Conservation (phyloP, 2,888 invertebrate species). For the Dione vanillae region DNA sequence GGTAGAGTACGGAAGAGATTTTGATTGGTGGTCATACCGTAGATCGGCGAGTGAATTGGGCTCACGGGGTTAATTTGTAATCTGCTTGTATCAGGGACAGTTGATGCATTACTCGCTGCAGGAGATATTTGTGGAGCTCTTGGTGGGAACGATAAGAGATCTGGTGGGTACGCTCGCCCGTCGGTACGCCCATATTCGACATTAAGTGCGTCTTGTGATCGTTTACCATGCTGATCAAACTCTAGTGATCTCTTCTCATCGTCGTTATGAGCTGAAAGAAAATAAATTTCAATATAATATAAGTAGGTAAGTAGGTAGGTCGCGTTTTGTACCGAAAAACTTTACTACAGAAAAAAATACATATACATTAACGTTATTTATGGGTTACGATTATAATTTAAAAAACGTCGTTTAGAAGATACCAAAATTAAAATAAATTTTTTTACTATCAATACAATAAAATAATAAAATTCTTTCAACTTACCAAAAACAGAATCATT, state of each 20-base stretch:
- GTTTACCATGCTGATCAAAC: slow-evolving; percentile 85
- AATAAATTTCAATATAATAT: neutral
- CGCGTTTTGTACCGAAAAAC: too few relatives aligned
- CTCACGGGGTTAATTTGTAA: slow-evolving; percentile 86
- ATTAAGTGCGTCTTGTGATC: slow-evolving; percentile 82
- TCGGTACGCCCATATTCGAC: slow-evolving; percentile 82
- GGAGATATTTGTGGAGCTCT: slow-evolving; percentile 89
- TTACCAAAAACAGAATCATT: slow-evolving; percentile 91
- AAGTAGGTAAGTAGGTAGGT: too few relatives aligned
- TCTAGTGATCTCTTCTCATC: slow-evolving; percentile 89
- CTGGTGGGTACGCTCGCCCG: slow-evolving; percentile 89
- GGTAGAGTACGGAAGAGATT: slow-evolving; percentile 91
- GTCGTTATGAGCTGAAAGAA: slow-evolving; percentile 84
- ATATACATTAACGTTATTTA: too few relatives aligned
- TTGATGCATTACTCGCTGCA: slow-evolving; percentile 92
- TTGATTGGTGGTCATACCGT: slow-evolving; percentile 85
- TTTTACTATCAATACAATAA: too few relatives aligned
- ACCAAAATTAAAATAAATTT: too few relatives aligned
- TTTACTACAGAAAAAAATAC: too few relatives aligned
- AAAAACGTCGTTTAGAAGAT: too few relatives aligned
- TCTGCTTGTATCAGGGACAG: slow-evolving; percentile 89
- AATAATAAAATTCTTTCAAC: too few relatives aligned
- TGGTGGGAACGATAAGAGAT: slow-evolving; percentile 91
- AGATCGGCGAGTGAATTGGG: slow-evolving; percentile 87
- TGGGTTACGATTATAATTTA: too few relatives aligned